Evolutionary conservation across 2,888 invertebrate species (phyloP).

Genomic region (Mesoligia furuncula): DNA sequence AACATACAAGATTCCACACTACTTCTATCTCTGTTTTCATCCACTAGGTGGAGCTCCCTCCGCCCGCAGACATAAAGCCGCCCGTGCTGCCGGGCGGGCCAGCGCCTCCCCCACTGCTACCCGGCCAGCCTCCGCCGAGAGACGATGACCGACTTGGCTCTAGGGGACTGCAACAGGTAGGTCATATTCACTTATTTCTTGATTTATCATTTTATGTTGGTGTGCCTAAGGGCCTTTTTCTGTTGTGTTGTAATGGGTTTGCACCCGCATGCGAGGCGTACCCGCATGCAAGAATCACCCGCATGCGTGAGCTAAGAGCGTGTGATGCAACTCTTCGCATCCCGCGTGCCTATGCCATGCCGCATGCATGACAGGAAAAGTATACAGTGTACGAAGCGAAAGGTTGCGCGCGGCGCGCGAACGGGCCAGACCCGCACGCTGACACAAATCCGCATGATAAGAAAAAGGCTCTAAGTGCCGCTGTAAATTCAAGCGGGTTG

Average conservation of each 20-base stretch:
- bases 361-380: neutral
- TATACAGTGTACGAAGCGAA: neutral
- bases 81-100: slow-evolving; percentile 84
- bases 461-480: neutral
- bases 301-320: neutral
- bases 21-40: neutral
- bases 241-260: too few relatives aligned
- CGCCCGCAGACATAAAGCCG: slow-evolving; percentile 87
- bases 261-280: neutral
- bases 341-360: neutral
- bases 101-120: slow-evolving; percentile 76
- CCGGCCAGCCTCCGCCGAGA: slow-evolving; percentile 84
- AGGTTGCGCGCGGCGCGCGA: neutral
- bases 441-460: neutral
- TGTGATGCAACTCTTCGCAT: neutral
- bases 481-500: neutral
- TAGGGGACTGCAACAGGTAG: slow-evolving; percentile 86
- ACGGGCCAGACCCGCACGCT: neutral
- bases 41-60: slow-evolving; percentile 85
- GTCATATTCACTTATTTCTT: neutral
- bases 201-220: neutral
- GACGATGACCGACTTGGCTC: slow-evolving; percentile 90
- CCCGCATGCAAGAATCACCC: too few relatives aligned
- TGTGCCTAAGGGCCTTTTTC: neutral
- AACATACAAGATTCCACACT: too few relatives aligned